phyloP scores from a whole-genome alignment of 2,797 vertebrate genomes.

The Fundulus diaphanus region DNA sequence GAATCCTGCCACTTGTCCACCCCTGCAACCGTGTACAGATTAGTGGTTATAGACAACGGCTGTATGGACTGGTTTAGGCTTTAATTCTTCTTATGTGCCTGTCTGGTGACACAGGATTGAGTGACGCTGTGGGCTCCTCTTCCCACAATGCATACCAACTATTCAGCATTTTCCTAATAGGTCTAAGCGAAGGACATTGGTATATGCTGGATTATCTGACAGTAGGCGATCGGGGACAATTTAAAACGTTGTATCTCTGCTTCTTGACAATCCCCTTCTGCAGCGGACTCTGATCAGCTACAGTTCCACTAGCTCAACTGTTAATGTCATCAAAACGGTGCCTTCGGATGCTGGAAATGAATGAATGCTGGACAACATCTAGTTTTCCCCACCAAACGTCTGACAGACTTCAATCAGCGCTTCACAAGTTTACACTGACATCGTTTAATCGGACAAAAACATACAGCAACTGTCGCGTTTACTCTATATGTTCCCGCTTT shows the following conservation, averaged over 20 bases:
- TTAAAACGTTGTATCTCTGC: not conserved
- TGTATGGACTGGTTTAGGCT: too few species aligned
- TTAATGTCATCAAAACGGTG: constrained; percentile 5
- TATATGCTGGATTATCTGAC: too few species aligned
- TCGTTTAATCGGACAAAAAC: not conserved
- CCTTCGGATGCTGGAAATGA: constrained; percentile 8
- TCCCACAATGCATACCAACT: too few species aligned
- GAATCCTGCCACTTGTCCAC: too few species aligned
- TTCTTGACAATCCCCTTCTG: not conserved
- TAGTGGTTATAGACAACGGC: too few species aligned
- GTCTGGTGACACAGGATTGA: too few species aligned
- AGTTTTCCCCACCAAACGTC: not conserved
- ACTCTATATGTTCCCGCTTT: not conserved
- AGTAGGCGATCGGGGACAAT: too few species aligned
- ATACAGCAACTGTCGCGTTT: not conserved
- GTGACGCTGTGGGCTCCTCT: too few species aligned
- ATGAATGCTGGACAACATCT: not conserved
- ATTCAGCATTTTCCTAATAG: too few species aligned
- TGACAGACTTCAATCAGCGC: constrained; percentile 6
- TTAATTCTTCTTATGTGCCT: too few species aligned
- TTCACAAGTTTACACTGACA: constrained; percentile 17
- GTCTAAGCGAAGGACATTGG: too few species aligned
- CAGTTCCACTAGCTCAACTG: not conserved
- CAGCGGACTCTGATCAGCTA: not conserved
- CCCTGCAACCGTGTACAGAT: too few species aligned